Conservation (phyloP, 1,140 invertebrate species). For the Euura saliciscinereae region DNA sequence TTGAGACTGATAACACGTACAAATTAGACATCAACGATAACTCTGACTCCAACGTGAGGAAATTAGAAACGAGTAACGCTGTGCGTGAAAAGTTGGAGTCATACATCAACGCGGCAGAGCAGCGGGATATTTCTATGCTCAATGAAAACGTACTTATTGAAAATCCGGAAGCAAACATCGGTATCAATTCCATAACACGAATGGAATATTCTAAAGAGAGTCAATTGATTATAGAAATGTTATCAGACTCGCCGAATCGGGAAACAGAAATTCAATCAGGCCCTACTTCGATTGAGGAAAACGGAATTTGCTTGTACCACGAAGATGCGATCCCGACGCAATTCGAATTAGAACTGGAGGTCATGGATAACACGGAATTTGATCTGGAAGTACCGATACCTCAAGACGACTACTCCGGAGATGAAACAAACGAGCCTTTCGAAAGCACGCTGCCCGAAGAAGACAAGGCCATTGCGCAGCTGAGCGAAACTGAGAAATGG, state of each 20-base stretch:
- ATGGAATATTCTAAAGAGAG: conserved; percentile 55
- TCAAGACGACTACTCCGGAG: neutral
- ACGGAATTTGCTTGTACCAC: conserved; percentile 34
- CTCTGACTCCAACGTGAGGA: neutral
- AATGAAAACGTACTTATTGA: neutral
- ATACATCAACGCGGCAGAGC: neutral
- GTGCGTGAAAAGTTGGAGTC: neutral
- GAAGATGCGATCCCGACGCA: conserved; percentile 46
- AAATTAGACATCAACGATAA: neutral
- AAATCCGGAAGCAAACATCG: neutral
- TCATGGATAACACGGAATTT: conserved; percentile 38
- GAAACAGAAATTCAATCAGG: conserved; percentile 18
- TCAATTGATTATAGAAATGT: conserved; percentile 52
- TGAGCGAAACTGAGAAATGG: neutral
- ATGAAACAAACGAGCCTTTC: neutral
- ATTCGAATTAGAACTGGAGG: conserved; percentile 48
- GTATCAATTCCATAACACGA: conserved; percentile 46
- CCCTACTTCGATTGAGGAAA: conserved; percentile 8
- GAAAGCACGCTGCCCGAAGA: neutral
- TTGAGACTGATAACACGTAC: neutral
- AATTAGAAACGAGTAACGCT: neutral
- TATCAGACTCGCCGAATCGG: conserved; percentile 45
- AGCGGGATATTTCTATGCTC: neutral
- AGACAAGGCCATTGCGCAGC: neutral
- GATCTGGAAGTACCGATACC: conserved; percentile 31